A percentile compares a stretch with the other conserved stretches of the same genome.
These are phyloP conservation scores for Tolypeutes matacus DNA, from an alignment of 2,797 vertebrate species.

Conservation along the genomic window DNA sequence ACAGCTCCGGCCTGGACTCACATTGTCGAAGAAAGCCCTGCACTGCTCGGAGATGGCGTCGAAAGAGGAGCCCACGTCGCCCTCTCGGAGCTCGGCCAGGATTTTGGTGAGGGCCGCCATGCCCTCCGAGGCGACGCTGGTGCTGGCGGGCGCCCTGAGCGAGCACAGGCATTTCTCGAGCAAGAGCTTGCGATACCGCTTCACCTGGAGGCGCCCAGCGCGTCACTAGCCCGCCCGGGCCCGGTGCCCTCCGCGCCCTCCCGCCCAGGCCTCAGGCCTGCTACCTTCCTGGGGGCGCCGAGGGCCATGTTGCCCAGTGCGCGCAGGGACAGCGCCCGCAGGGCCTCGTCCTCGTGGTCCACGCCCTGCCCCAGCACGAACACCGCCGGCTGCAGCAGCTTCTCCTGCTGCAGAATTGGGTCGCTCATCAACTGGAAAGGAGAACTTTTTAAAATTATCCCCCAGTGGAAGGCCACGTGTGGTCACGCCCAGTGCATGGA, in stretches of 20 bases:
- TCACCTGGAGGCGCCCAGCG: slow-evolving; percentile 44
- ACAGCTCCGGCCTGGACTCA: neutral
- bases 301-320: slow-evolving; percentile 80
- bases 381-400: slow-evolving; percentile 59
- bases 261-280: neutral
- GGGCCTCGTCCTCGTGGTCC: slow-evolving; percentile 20
- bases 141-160: neutral
- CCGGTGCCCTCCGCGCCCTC: neutral
- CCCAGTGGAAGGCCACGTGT: rapidly evolving
- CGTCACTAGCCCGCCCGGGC: neutral
- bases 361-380: slow-evolving; percentile 43
- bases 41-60: slow-evolving; percentile 70
- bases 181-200: slow-evolving; percentile 74
- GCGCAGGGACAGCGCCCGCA: slow-evolving; percentile 62
- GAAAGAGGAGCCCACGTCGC: slow-evolving; percentile 63
- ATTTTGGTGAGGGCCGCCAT: slow-evolving; percentile 76
- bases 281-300: slow-evolving; percentile 75
- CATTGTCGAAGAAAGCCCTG: slow-evolving; percentile 68
- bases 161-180: slow-evolving; percentile 64
- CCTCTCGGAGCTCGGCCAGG: slow-evolving; percentile 70
- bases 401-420: slow-evolving; percentile 58
- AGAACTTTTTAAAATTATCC: rapidly evolving
- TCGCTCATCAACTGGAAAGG: slow-evolving; percentile 75
- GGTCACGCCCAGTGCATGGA: rapidly evolving
- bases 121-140: neutral